Conservation (phyloP, 2,113 vertebrate genomes). For the Muntiacus reevesi region DNA sequence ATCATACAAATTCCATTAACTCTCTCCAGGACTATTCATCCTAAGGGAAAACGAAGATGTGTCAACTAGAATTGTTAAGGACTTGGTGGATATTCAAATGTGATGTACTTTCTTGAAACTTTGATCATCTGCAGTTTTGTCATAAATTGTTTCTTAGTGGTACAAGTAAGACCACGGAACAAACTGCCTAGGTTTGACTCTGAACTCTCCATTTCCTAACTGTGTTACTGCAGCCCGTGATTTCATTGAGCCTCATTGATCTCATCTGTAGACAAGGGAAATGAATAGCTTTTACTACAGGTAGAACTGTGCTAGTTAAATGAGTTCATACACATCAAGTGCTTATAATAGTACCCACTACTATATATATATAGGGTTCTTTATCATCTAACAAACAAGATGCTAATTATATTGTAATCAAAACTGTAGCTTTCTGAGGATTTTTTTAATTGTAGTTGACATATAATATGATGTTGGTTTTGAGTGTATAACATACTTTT, state of each 20-base stretch:
- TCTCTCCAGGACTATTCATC: not conserved
- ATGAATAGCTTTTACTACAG: not conserved
- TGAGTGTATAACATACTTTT: not conserved
- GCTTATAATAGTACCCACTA: not conserved
- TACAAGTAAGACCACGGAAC: not conserved
- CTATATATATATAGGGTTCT: not conserved
- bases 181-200: not conserved
- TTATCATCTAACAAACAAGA: not conserved
- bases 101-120: not conserved
- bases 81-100: not conserved
- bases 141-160: not conserved
- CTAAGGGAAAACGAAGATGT: not conserved
- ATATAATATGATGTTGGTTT: not conserved
- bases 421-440: not conserved
- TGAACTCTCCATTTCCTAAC: not conserved
- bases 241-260: not conserved
- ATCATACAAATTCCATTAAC: conserved; percentile 23
- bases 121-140: not conserved
- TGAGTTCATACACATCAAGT: not conserved
- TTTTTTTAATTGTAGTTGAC: not conserved
- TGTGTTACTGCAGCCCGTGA: not conserved
- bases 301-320: not conserved
- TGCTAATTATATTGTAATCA: not conserved
- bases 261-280: not conserved
- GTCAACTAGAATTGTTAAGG: not conserved